Evolutionary conservation across 2,113 vertebrate species (phyloP).

Genomic region (Lates calcarifer): DNA sequence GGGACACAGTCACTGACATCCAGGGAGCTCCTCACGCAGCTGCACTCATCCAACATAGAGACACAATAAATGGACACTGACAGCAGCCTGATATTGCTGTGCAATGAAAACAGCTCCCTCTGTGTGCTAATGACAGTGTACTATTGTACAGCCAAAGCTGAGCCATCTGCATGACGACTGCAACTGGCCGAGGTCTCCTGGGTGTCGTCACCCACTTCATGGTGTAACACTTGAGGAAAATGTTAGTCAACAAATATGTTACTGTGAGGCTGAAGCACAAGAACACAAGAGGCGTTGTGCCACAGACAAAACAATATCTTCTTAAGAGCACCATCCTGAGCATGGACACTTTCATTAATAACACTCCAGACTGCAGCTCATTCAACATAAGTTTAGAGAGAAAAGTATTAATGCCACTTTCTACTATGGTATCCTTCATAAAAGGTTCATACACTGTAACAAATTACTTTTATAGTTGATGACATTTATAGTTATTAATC

Average conservation of each 20-base stretch:
- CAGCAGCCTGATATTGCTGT: slow-evolving; percentile 70
- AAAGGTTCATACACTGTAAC: not conserved
- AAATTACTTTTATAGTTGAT: not conserved
- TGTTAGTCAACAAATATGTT: slow-evolving; percentile 49
- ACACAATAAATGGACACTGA: slow-evolving; percentile 56
- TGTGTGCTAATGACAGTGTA: slow-evolving; percentile 77
- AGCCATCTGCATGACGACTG: slow-evolving; percentile 67
- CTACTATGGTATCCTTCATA: not conserved
- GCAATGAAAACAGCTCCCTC: slow-evolving; percentile 76
- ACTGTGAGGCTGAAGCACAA: slow-evolving; percentile 50
- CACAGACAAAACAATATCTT: slow-evolving; percentile 27
- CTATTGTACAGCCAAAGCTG: slow-evolving; percentile 74
- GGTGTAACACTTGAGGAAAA: slow-evolving; percentile 45
- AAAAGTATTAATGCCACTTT: not conserved
- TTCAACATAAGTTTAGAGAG: not conserved
- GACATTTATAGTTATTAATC: not conserved
- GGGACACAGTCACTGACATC: slow-evolving; percentile 49
- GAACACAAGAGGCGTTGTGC: slow-evolving; percentile 57
- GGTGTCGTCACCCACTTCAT: slow-evolving; percentile 74
- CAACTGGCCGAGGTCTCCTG: slow-evolving; percentile 53
- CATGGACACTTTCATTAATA: not conserved
- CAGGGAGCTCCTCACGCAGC: slow-evolving; percentile 56
- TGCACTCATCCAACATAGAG: slow-evolving; percentile 55
- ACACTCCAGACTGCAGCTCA: not conserved
- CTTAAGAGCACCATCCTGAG: slow-evolving; percentile 16